Base-by-base conservation (phyloP, 2,113 vertebrate genomes). In the Carollia perspicillata region DNA sequence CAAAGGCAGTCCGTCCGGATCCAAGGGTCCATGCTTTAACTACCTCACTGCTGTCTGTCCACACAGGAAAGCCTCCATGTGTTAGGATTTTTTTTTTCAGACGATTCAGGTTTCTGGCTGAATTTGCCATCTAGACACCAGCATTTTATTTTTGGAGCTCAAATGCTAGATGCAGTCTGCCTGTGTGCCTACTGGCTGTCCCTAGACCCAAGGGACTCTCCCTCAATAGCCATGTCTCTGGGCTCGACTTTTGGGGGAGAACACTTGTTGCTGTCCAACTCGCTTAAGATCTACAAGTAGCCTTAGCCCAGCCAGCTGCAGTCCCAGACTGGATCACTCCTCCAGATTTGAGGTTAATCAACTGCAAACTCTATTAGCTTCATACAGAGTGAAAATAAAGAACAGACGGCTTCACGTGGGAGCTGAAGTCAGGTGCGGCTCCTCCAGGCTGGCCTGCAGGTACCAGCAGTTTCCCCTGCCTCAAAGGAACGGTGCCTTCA, bases 311-410 rank as follows among this genome's bases (percentile, higher is more conserved):
- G 97, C 98, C 98, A 98, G 98, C 98, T 98, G 97, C 95, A 97
- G 95, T 98, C 98, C 97, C 97, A 98, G 98, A 93, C 97, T 97
- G 97, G 97, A 98, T 98, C 98, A 97, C 98, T 98, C 98, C 92
- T 98, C 98, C 98, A 98, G 98, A 98, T 98, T 98, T 97, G 98
- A 98, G 98, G 98, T 98, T 99, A 98, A 99, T 99, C 98, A 98
- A 98, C 98, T 98, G 98, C 98, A 98, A 99, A 98, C 98, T 98
- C 98, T 98, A 98, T 98, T 98, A 98, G 98, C 97, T 98, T 98
- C 98, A 98, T 98, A 98, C 96, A 89, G 98, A 98, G 98, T 98
- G 98, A 98, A 98, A 98, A 98, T 98, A 98, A 98, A 98, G 98
- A 98, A 97, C 98, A 98, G 98, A 97, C 97, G 93, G 97, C 98